Evolutionary conservation across 2,113 vertebrate genomes (phyloP).

Genomic region (Oncorhynchus nerka): DNA sequence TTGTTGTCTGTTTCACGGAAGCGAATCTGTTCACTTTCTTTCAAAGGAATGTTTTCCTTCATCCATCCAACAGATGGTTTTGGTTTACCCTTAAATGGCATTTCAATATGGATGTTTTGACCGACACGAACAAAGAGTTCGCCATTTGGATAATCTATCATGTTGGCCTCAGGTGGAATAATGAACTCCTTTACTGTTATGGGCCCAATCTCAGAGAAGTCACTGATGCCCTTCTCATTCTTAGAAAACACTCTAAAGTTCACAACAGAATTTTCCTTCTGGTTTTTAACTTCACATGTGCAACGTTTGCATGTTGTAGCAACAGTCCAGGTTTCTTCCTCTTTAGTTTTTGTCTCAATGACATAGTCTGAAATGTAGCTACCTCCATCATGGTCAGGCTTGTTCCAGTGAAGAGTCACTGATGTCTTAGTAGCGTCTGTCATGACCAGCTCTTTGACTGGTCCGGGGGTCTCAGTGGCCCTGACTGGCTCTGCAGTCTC

Average conservation of each 20-base stretch:
- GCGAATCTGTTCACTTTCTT: slow-evolving; percentile 91
- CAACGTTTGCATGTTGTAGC: slow-evolving; percentile 85
- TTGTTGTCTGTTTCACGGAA: slow-evolving; percentile 95
- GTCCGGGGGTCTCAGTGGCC: slow-evolving; percentile 90
- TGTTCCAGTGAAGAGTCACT: slow-evolving; percentile 88
- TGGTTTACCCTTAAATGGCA: slow-evolving; percentile 96
- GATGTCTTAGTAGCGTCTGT: slow-evolving; percentile 91
- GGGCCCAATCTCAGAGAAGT: slow-evolving; percentile 84
- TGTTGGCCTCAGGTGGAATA: slow-evolving; percentile 87
- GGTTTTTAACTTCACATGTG: slow-evolving; percentile 83
- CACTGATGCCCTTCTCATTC: slow-evolving; percentile 95
- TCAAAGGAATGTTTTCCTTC: slow-evolving; percentile 89
- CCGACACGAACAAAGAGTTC: slow-evolving; percentile 89
- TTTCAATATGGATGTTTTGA: slow-evolving; percentile 89
- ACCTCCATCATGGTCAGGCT: slow-evolving; percentile 94
- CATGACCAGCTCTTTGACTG: slow-evolving; percentile 85
- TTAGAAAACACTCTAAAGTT: slow-evolving; percentile 93
- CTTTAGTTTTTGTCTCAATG: slow-evolving; percentile 85
- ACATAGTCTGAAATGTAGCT: slow-evolving; percentile 92
- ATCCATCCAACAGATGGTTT: slow-evolving; percentile 90
- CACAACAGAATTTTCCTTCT: slow-evolving; percentile 84
- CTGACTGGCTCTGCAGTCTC: slow-evolving; percentile 90
- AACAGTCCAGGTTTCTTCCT: slow-evolving; percentile 81
- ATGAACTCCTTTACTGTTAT: slow-evolving; percentile 89
- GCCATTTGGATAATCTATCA: slow-evolving; percentile 88